These are phyloP conservation scores for Oxystoma pomonae DNA, from an alignment of 2,888 invertebrate species.

Conservation along the genomic window DNA sequence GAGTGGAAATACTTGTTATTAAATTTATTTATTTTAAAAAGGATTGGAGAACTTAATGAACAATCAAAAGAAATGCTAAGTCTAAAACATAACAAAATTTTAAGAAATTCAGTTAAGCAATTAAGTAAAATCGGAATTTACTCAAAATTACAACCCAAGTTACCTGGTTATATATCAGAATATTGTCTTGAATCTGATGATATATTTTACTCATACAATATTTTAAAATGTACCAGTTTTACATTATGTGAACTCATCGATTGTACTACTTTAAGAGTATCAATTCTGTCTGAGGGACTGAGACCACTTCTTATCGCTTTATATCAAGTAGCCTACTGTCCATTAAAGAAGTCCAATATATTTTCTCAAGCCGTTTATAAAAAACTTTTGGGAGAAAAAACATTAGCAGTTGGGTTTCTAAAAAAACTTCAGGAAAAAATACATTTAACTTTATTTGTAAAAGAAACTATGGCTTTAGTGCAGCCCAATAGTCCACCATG, in stretches of 20 bases:
- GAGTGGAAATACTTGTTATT: conserved; percentile 49
- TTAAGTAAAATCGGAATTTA: conserved; percentile 62
- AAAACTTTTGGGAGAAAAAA: conserved; percentile 51
- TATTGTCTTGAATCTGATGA: conserved; percentile 31
- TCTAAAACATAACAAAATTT: conserved; percentile 61
- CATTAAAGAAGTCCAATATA: conserved; percentile 57
- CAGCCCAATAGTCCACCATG: conserved; percentile 57
- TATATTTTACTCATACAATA: conserved; percentile 51
- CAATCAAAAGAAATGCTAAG: conserved; percentile 52
- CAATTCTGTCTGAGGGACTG: conserved; percentile 55
- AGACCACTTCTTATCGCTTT: conserved; percentile 62
- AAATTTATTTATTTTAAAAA: conserved; percentile 48
- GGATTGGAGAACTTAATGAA: conserved; percentile 34
- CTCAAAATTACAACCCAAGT: conserved; percentile 58
- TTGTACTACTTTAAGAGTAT: conserved; percentile 52
- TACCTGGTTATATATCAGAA: conserved; percentile 31
- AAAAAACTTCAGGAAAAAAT: conserved; percentile 52
- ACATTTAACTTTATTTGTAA: conserved; percentile 60
- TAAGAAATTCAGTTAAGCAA: conserved; percentile 60
- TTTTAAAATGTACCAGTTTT: conserved; percentile 51
- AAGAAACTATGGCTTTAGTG: conserved; percentile 65
- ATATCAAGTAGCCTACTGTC: conserved; percentile 66
- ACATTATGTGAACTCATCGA: conserved; percentile 51
- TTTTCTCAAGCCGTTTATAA: conserved; percentile 58
- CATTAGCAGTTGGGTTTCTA: conserved; percentile 51